Evolutionary conservation across 2,888 invertebrate species (phyloP).

Genomic region (Ochropleura leucogaster): DNA sequence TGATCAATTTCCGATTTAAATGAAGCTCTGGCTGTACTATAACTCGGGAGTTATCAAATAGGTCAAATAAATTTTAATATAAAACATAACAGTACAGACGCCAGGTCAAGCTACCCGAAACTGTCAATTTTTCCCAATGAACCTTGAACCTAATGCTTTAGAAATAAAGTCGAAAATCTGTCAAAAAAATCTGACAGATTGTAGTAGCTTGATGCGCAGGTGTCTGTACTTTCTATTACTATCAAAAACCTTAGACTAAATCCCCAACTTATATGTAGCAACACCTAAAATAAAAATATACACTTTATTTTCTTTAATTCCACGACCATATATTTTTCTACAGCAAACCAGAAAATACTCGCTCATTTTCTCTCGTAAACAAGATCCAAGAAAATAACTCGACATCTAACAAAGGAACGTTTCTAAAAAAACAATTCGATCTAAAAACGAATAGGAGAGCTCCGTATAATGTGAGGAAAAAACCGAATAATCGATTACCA

Average conservation of each 20-base stretch:
- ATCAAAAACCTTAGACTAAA: background rate
- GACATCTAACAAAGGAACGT: constrained; percentile 2
- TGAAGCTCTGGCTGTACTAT: no score
- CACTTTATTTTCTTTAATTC: constrained; percentile 5
- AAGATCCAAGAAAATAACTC: constrained; percentile 27
- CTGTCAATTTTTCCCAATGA: no score
- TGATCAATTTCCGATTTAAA: no score
- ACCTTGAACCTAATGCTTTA: no score
- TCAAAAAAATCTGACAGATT: no score
- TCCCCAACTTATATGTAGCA: background rate
- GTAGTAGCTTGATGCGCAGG: no score
- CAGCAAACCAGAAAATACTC: constrained; percentile 27
- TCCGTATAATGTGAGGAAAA: constrained; percentile 21
- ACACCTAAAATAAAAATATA: background rate
- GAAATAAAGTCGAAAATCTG: no score
- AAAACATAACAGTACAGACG: no score
- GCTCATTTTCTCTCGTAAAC: constrained; percentile 15
- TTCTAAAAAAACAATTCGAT: constrained; percentile 42
- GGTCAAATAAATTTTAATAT: no score
- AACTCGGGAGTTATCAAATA: no score
- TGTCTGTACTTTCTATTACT: background rate
- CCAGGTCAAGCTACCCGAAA: no score
- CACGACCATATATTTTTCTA: background rate
- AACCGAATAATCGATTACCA: constrained; percentile 43
- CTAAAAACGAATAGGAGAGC: constrained; percentile 25